Base-by-base conservation (phyloP, 2,113 vertebrate species). In the Centropus bengalensis region DNA sequence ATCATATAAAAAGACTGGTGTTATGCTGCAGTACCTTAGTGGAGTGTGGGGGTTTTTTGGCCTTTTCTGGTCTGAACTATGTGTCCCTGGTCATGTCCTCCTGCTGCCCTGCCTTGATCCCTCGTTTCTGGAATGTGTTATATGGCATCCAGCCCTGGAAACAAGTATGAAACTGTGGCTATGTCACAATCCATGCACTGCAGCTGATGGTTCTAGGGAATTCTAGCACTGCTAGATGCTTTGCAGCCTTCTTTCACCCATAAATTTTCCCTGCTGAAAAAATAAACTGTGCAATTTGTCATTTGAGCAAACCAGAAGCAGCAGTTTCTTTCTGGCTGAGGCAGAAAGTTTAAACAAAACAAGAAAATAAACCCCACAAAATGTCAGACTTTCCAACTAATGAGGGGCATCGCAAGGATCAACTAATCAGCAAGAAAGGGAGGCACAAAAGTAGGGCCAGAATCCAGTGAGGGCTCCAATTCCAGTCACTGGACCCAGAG, bases 131-230 rank as follows among this genome's bases (percentile, higher is more conserved):
- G 16, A 10, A 36, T 60, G 27, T 19, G 8, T 74, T 86, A 5
- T 5, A 69, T 69, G 42, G 18, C 40, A 63, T 77, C 20, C 63
- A 88, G 36, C 38, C 27, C n/a, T 26, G 38, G 10, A 82, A 82
- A 76, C 20, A 54, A 79, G 12, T 23, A 51, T 1, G 12, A 23
- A 22, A 44, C 63, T 26, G 38, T 66, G 56, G 5, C 36, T 10
- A 4, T 74, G n/a, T 88, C 76, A 64, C 44, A 64, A 32, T 80
- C 40, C 14, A 32, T 0, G 0, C 0, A 0, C 27, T 64, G 30
- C 32, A 66, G 58, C 11, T 77, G 42, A 55, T 0, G 0, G 66
- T 63, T 82, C 24, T 2, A 13, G 24, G 36, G 26, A 5, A 3
- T 28, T 70, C 33, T 33, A 49, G n/a, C 19, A 5, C 40, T 59